Base-by-base conservation (phyloP, 1,140 invertebrate genomes). In the Diachasmimorpha longicaudata region DNA sequence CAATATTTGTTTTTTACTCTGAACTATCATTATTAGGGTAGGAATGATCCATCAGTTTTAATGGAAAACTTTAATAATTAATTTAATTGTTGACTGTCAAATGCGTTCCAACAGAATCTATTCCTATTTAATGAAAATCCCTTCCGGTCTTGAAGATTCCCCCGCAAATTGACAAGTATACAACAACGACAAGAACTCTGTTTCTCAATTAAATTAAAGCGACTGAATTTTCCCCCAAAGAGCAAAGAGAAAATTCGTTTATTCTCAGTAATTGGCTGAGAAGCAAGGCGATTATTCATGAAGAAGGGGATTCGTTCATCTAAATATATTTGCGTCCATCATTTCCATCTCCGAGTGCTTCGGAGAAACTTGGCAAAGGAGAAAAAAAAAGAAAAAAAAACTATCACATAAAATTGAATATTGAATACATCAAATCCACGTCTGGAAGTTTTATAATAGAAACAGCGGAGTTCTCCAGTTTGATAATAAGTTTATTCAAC, bases 271-370 rank as follows among this genome's bases (percentile, higher is more conserved):
- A 52, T 52, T 52, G 48, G 48, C 48, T 6, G 48, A 52, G 39
- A 52, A 46, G 44, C 4, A 46, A 16, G 48, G 19, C 48, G 48
- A 52, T 52, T 52, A 52, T 52, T 52, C 48, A 63, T 63, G 58
- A 63, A 63, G 58, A 63, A 52, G 58, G 14, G 23, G 58, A 63
- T 31, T 63, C 23, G 23, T 52, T n/a, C 58, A 63, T 63, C 21
- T 63, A 63, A 63, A 63, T 63, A 63, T 63, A 63, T 63, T 63
- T 25, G 58, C 58, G 23, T 63, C 23, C 58, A 63, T 63, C 58
- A 63, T 63, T 63, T 63, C 58, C 23, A 63, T 25, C 58, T 52
- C 48, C 48, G 48, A 52, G 48, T 63, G 58, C 58, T 63, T 31
- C 58, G 23, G 1, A 19, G 58, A 23, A 63, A 63, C 14, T 63